Evolutionary conservation across 1,140 invertebrate genomes (phyloP), one percentile per base, ranked within the genome.

Genomic region (Aradophagus sp.): DNA sequence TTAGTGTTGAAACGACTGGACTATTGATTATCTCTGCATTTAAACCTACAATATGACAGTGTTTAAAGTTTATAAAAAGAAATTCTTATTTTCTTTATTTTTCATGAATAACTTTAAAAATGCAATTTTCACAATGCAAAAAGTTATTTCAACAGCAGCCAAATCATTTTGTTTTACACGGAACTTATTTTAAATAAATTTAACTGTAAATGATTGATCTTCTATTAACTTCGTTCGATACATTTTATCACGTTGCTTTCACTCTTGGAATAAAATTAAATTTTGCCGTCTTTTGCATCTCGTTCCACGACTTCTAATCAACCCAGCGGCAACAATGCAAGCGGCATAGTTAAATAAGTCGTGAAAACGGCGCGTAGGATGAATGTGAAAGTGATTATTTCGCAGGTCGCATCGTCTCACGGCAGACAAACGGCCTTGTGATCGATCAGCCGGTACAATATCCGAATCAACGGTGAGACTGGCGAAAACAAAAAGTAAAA

Each of bases 1-100:
- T 87, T 13, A 87, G 87, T 10, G 85, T 85, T 2, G 83, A 76
- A 10, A 80, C 78, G 17, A 81, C 73, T 6, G 83, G 84, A 69
- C 83, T 85, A 47, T 69, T 80, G 12, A 73, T 79, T 11, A 70
- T 76, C 23, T 87, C 84, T 2, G 80, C 78, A 68, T 75, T 85
- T 27, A 86, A 70, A 16, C 85, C 86, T 87, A 74, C 27, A 78
- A 77, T 42, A 75, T 35, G 55, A 36, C 62, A 61, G 44, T 10
- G 15, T 13, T 11, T 12, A n/a, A 36, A 15, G n/a, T 39, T 35
- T 31, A 58, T 29, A 42, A 58, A 39, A 36, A 26, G 1, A 10
- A 8, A 5, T 23, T 23, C 20, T 23, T 5, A 8, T 23, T 23
- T 4, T 4, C 20, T 5, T 8, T 4, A 10, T 10, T 29, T 29